Conservation (phyloP, 2,888 invertebrate genomes). For the Phasia obesa region DNA sequence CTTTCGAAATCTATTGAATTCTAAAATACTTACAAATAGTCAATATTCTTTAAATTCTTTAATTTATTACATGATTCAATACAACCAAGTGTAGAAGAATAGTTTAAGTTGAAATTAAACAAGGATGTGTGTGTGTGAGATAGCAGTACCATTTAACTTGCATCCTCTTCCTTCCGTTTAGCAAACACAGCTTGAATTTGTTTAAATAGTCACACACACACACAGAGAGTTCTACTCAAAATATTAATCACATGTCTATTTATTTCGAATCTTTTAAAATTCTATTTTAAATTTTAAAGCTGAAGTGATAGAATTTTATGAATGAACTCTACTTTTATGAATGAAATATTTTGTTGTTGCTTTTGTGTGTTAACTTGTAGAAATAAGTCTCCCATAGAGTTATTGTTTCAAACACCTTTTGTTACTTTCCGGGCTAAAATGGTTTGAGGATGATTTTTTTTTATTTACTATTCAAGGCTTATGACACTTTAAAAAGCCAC, state of each 20-base stretch:
- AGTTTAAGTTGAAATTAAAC: not conserved
- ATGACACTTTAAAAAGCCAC: slow-evolving; percentile 62
- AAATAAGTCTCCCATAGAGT: slow-evolving; percentile 48
- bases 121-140: not conserved
- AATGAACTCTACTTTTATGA: slow-evolving; percentile 48
- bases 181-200: slow-evolving; percentile 48
- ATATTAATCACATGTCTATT: slow-evolving; percentile 53
- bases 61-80: slow-evolving; percentile 35
- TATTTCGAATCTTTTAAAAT: slow-evolving; percentile 51
- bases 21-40: not conserved
- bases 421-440: slow-evolving; percentile 48
- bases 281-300: slow-evolving; percentile 14
- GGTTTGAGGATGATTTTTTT: slow-evolving; percentile 51
- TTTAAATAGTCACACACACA: slow-evolving; percentile 4
- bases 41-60: slow-evolving; percentile 24
- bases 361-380: slow-evolving; percentile 31
- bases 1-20: slow-evolving; percentile 19
- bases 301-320: slow-evolving; percentile 40
- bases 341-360: slow-evolving; percentile 51
- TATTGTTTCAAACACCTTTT: slow-evolving; percentile 58
- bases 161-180: slow-evolving; percentile 62
- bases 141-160: slow-evolving; percentile 32
- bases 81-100: not conserved
- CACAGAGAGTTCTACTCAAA: not conserved
- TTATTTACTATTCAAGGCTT: slow-evolving; percentile 41